Percentiles rank a stretch among this genome's conserved stretches.
These are phyloP conservation scores for Leptarthrus brevirostris DNA, from an alignment of 2,888 invertebrate species.

Conservation along the genomic window DNA sequence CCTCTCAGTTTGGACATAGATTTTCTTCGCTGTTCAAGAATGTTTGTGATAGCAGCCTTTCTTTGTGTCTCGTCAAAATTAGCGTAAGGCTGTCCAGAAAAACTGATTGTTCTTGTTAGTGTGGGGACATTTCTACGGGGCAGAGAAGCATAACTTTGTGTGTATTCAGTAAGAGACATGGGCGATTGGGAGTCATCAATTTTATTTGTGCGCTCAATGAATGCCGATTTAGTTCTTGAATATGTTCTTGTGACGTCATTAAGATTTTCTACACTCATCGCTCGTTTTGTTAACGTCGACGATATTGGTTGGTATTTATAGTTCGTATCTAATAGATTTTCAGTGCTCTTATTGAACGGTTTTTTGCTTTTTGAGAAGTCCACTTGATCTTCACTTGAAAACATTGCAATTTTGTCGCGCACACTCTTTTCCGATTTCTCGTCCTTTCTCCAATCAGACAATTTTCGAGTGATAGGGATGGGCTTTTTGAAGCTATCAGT, in stretches of 20 bases:
- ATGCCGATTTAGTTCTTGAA: slow-evolving; percentile 33
- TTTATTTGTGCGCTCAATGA: slow-evolving; percentile 42
- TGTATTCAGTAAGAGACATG: slow-evolving; percentile 57
- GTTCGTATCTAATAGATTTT: slow-evolving; percentile 63
- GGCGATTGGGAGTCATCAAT: neutral
- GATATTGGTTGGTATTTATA: slow-evolving; percentile 50
- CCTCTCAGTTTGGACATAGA: slow-evolving; percentile 87
- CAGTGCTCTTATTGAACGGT: slow-evolving; percentile 65
- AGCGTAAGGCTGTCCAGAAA: slow-evolving; percentile 63
- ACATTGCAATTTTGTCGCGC: slow-evolving; percentile 88
- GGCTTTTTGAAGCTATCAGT: slow-evolving; percentile 25
- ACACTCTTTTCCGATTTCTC: slow-evolving; percentile 85
- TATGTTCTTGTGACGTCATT: slow-evolving; percentile 63
- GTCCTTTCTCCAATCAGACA: slow-evolving; percentile 74
- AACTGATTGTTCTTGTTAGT: slow-evolving; percentile 65
- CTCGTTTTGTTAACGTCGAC: slow-evolving; percentile 69
- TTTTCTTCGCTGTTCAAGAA: slow-evolving; percentile 84
- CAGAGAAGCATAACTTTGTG: slow-evolving; percentile 60
- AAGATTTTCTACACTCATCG: slow-evolving; percentile 71
- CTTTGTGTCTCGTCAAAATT: slow-evolving; percentile 66
- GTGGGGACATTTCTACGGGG: slow-evolving; percentile 57
- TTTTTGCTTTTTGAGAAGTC: slow-evolving; percentile 57
- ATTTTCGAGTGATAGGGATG: slow-evolving; percentile 58
- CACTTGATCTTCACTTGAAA: slow-evolving; percentile 71
- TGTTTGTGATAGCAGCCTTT: slow-evolving; percentile 76